Conservation (phyloP, 2,888 invertebrate genomes). For the Scotopteryx bipunctaria region DNA sequence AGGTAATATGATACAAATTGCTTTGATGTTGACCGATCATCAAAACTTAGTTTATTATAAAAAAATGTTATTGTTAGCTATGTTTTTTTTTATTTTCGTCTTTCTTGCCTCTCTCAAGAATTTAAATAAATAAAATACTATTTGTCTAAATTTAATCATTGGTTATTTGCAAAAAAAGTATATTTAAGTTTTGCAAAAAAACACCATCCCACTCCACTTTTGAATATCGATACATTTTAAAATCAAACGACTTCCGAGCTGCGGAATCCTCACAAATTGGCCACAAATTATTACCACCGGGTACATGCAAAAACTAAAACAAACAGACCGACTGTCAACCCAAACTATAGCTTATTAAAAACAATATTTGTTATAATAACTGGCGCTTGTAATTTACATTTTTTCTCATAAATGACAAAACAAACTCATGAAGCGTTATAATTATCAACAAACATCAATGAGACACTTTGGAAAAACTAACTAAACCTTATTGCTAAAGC, state of each 20-base stretch:
- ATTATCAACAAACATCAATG: slow-evolving; percentile 25
- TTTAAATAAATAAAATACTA: no score
- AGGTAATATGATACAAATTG: neutral
- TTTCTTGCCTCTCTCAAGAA: no score
- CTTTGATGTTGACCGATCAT: neutral
- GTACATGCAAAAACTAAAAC: slow-evolving; percentile 32
- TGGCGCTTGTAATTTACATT: slow-evolving; percentile 46
- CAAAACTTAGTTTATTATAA: no score
- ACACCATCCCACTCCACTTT: no score
- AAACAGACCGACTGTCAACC: slow-evolving; percentile 38
- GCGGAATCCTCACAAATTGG: slow-evolving; percentile 17
- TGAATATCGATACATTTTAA: no score
- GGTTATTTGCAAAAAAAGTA: no score
- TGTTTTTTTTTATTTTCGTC: no score
- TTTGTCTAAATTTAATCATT: no score
- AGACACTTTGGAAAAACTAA: neutral
- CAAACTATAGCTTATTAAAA: slow-evolving; percentile 55
- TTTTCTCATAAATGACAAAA: slow-evolving; percentile 57
- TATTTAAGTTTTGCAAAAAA: no score
- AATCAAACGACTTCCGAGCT: slow-evolving; percentile 11
- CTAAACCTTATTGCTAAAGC: neutral
- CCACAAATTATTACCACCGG: slow-evolving; percentile 22
- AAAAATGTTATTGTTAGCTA: no score
- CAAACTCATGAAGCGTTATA: slow-evolving; percentile 53
- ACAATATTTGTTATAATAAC: slow-evolving; percentile 54